Base-by-base conservation (phyloP, 2,888 invertebrate species). In the Melanotus villosus region DNA sequence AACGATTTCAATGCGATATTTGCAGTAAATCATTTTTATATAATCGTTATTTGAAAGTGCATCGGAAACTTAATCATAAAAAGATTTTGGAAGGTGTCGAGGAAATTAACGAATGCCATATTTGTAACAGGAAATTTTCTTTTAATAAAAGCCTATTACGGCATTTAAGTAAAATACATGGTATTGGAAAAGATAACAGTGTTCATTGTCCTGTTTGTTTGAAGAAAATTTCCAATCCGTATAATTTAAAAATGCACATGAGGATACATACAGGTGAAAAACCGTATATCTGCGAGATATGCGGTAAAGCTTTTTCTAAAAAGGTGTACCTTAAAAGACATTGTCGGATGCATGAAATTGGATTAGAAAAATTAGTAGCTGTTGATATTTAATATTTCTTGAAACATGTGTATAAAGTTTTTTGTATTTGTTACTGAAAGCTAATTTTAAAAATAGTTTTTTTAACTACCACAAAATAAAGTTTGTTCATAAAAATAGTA, bases 1-100 rank as follows among this genome's bases (percentile, higher is more conserved):
- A 87, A 57, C 88, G 87, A 56, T 84, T 87, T 66, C 85, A 85
- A 12, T 89, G 89, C 74, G 67, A 67, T 3, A 41, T 67, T 62
- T 67, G 67, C 36, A 32, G 32, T 14, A 67, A 62, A 38, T n/a
- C 12, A 1, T 56, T 56, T 21, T 23, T 38, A n/a, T 56, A 65
- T 4, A 74, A 76, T 16, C 70, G 79, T 7, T 82, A 82, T 57
- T 66, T 81, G 18, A 72, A 77, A 1, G 73, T 75, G 2, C 82
- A 82, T 60, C 73, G 76, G 7, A 76, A 79, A 23, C 74, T 80
- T 32, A 82, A 82, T 65, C 82, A 82, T 68, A 77, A 77, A 57
- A 80, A 80, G 59, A 80, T 81, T 47, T 58, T 82, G 7, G 78
- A 74, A 18, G 83, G 82, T 41, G 86, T 89, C 3, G 52, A 30